Percentiles rank a stretch among this genome's conserved stretches.
phyloP scores from a whole-genome alignment of 2,888 invertebrate genomes.

The Cephus pygmeus region DNA sequence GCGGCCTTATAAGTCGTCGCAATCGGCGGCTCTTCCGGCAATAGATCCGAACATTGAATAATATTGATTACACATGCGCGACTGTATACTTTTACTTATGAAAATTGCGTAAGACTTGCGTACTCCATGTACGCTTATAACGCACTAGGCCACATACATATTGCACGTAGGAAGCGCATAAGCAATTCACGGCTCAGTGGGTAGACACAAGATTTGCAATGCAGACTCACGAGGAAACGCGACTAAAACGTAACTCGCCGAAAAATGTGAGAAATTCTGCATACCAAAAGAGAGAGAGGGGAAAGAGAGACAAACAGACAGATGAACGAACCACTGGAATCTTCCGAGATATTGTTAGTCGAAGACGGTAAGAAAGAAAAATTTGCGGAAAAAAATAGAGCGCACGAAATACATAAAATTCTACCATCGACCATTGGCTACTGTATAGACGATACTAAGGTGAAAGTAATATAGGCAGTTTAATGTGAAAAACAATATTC shows the following conservation, averaged over 20 bases:
- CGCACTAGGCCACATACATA: neutral
- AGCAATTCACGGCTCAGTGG: neutral
- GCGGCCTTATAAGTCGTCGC: neutral
- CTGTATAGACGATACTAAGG: neutral
- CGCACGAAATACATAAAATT: neutral
- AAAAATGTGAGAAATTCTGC: slow-evolving; percentile 20
- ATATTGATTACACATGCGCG: slow-evolving; percentile 21
- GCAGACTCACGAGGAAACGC: neutral
- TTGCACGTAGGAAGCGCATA: neutral
- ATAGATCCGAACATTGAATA: slow-evolving; percentile 16
- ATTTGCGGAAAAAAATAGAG: neutral
- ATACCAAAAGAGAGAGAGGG: neutral
- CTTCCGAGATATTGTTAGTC: neutral
- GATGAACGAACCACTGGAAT: neutral
- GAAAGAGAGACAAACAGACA: neutral
- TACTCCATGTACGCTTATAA: neutral
- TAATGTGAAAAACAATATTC: neutral
- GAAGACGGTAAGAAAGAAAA: slow-evolving; percentile 6
- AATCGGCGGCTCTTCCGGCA: neutral
- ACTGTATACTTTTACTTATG: neutral
- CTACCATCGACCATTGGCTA: neutral
- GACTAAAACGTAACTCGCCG: slow-evolving; percentile 13
- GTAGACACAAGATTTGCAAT: neutral
- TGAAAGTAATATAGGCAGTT: neutral
- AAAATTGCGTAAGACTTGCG: slow-evolving; percentile 30